Base-by-base conservation (phyloP, 64 coral and sea anemone genomes). In the Astreopora myriophthalma region DNA sequence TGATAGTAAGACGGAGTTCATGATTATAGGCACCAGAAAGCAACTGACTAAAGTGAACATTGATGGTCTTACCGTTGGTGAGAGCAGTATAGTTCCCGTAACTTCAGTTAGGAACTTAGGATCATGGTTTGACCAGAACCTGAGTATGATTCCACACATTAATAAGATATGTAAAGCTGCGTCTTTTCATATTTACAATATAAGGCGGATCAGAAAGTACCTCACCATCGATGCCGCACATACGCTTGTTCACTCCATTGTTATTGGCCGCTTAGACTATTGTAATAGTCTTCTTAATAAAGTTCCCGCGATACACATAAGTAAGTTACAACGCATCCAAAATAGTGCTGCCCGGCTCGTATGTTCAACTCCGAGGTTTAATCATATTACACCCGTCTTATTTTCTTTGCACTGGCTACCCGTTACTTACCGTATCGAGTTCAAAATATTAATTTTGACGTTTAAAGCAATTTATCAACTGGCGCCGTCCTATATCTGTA, bases 261-360 rank as follows among this genome's bases (percentile, higher is more conserved):
- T 79, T 37, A 79, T 46, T 25, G 38, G 75, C 48, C 25, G 75
- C 33, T 48, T 79, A 37, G 38, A 79, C 28, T 46, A 79, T 19
- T 79, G 38, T 48, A 79, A 79, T 79, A 79, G 75, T 79, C 48
- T 79, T 40, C 48, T 79, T 48, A 48, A 44, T 46, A 51, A 51
- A 48, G 25, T 61, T 32, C 78, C 78, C 13, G 17, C 17, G 23
- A 32, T 34, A 82, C 48, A 82, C 39, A 25, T 82, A 26, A 78
- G 36, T 55, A 48, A 48, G 75, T 55, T 78, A 48, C 75, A 42
- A 78, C 9, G 38, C 3, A 61, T 82, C 19, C 48, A 82, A 32
- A 82, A 61, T 61, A 82, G 39, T 48, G 78, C 78, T 55, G 78
- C 78, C 39, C 46, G 78, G 39, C 78, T 82, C 23, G 48, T 82